phyloP scores from a whole-genome alignment of 1,140 invertebrate genomes.

The Eriosoma lanigerum region DNA sequence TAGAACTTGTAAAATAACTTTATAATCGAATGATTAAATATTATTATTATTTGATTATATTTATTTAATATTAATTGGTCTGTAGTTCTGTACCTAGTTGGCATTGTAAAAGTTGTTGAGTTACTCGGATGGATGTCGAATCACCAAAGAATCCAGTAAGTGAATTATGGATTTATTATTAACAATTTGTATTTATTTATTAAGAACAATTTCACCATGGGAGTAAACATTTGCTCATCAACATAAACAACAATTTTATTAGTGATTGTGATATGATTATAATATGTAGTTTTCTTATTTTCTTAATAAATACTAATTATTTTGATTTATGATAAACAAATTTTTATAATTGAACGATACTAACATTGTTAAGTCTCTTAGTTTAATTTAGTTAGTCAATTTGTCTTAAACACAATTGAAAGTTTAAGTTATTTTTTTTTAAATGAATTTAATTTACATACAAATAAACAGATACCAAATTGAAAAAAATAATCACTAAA shows the following conservation, averaged over 20 bases:
- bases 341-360: too few relatives aligned
- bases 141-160: slow-evolving; percentile 34
- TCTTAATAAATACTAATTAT: too few relatives aligned
- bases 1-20: background rate
- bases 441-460: too few relatives aligned
- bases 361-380: too few relatives aligned
- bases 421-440: too few relatives aligned
- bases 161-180: background rate
- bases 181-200: background rate
- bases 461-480: too few relatives aligned
- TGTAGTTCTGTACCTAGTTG: slow-evolving; percentile 8
- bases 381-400: too few relatives aligned
- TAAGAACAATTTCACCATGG: background rate
- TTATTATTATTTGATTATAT: slow-evolving; percentile 22
- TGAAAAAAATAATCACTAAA: background rate
- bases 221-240: background rate
- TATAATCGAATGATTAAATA: background rate
- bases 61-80: background rate
- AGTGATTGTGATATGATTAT: slow-evolving; percentile 5
- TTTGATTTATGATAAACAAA: too few relatives aligned
- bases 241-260: background rate
- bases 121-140: background rate
- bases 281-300: too few relatives aligned
- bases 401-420: too few relatives aligned
- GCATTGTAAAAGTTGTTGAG: background rate